phyloP scores from a whole-genome alignment of 2,797 vertebrate species.

The Myotis myotis region DNA sequence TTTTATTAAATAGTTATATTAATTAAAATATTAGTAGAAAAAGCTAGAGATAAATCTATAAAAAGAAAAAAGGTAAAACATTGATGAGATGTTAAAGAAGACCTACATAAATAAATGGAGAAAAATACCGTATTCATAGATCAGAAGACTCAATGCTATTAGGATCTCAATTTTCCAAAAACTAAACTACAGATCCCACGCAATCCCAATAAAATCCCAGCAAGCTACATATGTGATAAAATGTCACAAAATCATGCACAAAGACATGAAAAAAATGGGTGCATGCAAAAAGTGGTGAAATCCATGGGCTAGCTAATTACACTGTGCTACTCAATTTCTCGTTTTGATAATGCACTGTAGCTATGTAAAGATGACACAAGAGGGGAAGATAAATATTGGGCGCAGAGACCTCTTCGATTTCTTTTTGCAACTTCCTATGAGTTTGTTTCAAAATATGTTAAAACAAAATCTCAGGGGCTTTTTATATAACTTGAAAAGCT shows the following conservation, averaged over 20 bases:
- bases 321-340: neutral
- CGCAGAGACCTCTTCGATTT: neutral
- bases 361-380: neutral
- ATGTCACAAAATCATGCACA: neutral
- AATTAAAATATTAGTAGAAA: neutral
- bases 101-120: neutral
- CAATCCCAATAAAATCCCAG: slow-evolving; percentile 24
- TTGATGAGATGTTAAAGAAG: neutral
- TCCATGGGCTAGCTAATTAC: neutral
- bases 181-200: neutral
- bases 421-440: neutral
- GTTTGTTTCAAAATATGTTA: slow-evolving; percentile 9
- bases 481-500: neutral
- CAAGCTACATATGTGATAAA: neutral
- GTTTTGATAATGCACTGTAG: neutral
- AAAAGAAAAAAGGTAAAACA: slow-evolving; percentile 25
- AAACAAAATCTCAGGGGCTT: neutral
- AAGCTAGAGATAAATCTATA: neutral
- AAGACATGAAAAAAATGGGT: neutral
- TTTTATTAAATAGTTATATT: neutral
- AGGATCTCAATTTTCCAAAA: slow-evolving; percentile 37
- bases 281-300: neutral
- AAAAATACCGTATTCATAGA: neutral
- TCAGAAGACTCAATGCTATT: neutral
- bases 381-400: neutral